Conservation (phyloP, 2,113 vertebrate genomes). For the Redunca redunca region DNA sequence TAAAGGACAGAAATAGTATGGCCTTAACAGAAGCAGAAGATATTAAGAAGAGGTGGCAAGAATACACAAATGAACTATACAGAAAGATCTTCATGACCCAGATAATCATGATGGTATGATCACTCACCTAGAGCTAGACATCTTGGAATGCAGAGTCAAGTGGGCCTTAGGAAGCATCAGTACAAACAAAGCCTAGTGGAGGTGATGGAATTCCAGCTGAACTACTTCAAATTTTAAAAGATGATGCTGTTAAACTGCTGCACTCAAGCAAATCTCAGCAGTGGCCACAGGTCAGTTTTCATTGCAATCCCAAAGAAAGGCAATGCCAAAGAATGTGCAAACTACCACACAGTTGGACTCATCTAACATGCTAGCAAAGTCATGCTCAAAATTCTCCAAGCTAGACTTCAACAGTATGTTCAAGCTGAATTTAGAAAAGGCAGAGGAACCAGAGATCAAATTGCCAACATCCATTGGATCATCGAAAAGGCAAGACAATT, state of each 20-base stretch:
- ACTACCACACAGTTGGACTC: not conserved
- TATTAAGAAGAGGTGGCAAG: not conserved
- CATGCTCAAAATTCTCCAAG: not conserved
- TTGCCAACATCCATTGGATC: not conserved
- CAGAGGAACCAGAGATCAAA: not conserved
- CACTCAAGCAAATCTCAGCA: not conserved
- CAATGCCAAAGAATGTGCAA: not conserved
- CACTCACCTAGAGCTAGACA: not conserved
- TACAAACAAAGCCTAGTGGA: not conserved
- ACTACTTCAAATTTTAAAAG: not conserved
- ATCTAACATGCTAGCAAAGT: not conserved
- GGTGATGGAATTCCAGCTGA: not conserved
- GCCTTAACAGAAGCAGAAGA: not conserved
- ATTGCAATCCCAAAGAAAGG: not conserved
- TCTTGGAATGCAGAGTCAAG: not conserved
- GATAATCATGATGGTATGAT: not conserved
- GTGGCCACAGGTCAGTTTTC: not conserved
- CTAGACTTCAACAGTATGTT: not conserved
- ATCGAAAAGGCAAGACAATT: not conserved
- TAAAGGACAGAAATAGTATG: not conserved
- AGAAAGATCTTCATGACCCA: not conserved
- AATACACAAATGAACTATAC: not conserved
- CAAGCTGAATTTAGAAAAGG: not conserved
- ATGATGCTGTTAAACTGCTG: not conserved
- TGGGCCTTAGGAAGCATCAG: not conserved